Base-by-base conservation (phyloP, 2,113 vertebrate genomes). In the Corydoras sp. region DNA sequence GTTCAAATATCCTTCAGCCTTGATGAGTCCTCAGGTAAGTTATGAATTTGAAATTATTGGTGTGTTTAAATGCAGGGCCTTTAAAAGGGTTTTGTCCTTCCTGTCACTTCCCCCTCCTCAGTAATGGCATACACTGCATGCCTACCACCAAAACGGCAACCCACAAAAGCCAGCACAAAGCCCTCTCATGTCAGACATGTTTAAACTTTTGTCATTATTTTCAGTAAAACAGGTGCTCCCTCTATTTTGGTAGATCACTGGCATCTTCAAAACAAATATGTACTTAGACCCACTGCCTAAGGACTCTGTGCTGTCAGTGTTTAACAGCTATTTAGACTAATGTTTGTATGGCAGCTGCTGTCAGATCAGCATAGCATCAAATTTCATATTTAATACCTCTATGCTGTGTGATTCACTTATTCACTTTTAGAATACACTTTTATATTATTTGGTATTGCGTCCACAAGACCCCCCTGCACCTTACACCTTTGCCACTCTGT, bases 1-100 rank as follows among this genome's bases (percentile, higher is more conserved):
- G 92, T 98, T 77, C 89, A 93, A 88, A 99, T 99, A 73, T 92
- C 95, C 85, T 97, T 99, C 91, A 99, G 94, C 87, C 93, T 99
- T 43, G 90, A 88, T 80, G 85, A 93, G 68, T 87, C 92, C 73
- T 80, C 93, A 94, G 95, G 96, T 97, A 92, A 78, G 18, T 24
- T 24, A 1, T 24, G 18, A 24, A 24, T 24, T 24, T 24, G 18
- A 24, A 24, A 24, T 24, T 24, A 24, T 24, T 24, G 18, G 18
- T 24, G 18, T 24, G 18, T 24, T 24, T 24, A 24, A 43, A 43
- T 43, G 35, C 35, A 43, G 35, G 35, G 35, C 35, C 35, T 4
- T 43, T 65, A 62, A 73, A 76, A 48, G 64, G 35, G 60, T 58
- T 55, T 59, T 61, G 18, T 58, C 60, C 35, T 62, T 35, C 56